Evolutionary conservation across 2,113 vertebrate species (phyloP), one percentile per base, ranked within the genome.

Genomic region (Echinops telfairi): DNA sequence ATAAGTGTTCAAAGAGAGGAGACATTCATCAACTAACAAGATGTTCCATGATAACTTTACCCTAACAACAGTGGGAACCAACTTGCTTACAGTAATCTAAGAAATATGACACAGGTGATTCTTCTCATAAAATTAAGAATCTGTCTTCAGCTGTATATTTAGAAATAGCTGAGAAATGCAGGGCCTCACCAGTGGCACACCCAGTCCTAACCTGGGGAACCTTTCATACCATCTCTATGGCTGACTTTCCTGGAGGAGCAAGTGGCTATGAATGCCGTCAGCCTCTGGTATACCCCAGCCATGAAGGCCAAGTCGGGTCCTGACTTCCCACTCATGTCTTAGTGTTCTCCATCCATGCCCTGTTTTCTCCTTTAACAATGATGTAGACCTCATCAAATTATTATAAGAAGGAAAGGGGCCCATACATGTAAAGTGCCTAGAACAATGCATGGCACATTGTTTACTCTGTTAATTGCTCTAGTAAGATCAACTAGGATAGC

Each of bases 251-350:
- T 14, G 20, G 23, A 40, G 8, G 33, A 23, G 27, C n/a, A 16
- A 20, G 0, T 4, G 5, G 2, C 31, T 31, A 6, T 31, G 25
- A 53, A 2, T 31, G 38, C 16, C 20, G 9, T 16, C 3, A 11
- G 36, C 25, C 83, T 71, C 4, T 57, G 66, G 27, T 77, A 36
- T 8, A 36, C 5, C 7, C 6, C 17, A 76, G n/a, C 9, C 23
- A 58, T 66, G 66, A 62, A 58, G n/a, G 20, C 31, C 3, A 29
- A 22, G 66, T 60, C 38, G 31, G 76, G 66, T 60, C 62, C 2
- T 9, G 3, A 31, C 23, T 31, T 66, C 14, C 16, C 16, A 29
- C 29, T 80, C 9, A 57, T 3, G 12, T 77, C 22, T 40, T 66
- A 29, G 4, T 33, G 83, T 71, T 86, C 16, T 17, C 36, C 20